Percentiles rank a stretch among this genome's conserved stretches.
phyloP scores from a whole-genome alignment of 53 echinoderm and acorn worm genomes.

The Echinometra lucunter region DNA sequence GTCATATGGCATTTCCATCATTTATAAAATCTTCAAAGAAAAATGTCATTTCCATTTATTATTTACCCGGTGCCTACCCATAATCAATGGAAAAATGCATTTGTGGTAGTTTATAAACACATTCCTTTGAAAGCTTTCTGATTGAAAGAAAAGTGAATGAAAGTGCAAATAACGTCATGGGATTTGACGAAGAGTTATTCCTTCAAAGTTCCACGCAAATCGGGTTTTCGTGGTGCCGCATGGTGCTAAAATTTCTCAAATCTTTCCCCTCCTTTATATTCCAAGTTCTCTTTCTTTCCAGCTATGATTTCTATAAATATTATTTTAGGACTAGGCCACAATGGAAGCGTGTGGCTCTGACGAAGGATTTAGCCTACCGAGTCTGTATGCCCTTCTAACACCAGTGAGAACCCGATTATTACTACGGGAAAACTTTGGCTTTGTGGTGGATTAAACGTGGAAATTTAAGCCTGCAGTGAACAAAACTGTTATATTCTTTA shows the following conservation, averaged over 20 bases:
- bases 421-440: not conserved
- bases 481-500: not conserved
- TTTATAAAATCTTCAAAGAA: not conserved
- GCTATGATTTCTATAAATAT: conserved; percentile 38
- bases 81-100: not conserved
- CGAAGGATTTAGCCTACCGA: conserved; percentile 8
- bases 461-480: not conserved
- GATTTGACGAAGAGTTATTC: not conserved
- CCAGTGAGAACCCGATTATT: not conserved
- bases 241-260: conserved; percentile 7
- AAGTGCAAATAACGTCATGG: conserved; percentile 40
- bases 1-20: not conserved
- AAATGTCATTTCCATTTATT: not conserved
- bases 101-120: not conserved
- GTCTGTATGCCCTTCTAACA: not conserved
- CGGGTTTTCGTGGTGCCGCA: conserved; percentile 9
- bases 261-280: not conserved
- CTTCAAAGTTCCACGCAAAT: conserved; percentile 24
- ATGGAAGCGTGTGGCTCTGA: not conserved
- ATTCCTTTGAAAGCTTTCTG: not conserved
- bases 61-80: not conserved
- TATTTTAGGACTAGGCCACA: conserved; percentile 18
- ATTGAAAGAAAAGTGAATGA: not conserved
- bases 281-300: not conserved
- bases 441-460: not conserved